Evolutionary conservation across 2,888 invertebrate genomes (phyloP), one percentile per base, ranked within the genome.

Genomic region (Pemphredon lugubris): DNA sequence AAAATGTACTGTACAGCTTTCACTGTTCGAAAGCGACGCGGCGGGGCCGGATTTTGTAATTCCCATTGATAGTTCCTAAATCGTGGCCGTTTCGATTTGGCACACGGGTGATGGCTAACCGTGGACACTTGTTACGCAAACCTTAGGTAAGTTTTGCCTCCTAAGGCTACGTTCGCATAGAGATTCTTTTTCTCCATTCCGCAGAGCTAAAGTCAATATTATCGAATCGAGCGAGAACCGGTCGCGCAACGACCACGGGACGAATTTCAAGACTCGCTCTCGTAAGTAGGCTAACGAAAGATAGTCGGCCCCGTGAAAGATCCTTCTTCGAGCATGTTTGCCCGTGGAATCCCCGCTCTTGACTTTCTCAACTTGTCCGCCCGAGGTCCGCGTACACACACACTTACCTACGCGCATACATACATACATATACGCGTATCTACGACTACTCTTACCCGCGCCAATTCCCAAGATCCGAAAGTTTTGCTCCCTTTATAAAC

Each of bases 221-320:
- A 70, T 70, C 61, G 59, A 75, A 71, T 67, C 37, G 55, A 44
- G 57, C 14, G 30, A 53, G 44, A 75, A 75, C 71, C 72, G 67
- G 74, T 75, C 61, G 54, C 14, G 44, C 14, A n/a, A 58, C 16
- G 55, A 45, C 32, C 32, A 11, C 40, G 44, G 20, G 55, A 66
- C 78, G 59, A 80, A 77, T 80, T 82, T 82, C 73, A 70, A 65
- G 51, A 47, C 59, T 39, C 59, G 65, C 69, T 81, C 61, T 67
- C 64, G 71, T 83, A 86, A 86, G 87, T 87, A 87, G 87, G 87
- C 84, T 86, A 87, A 84, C 86, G 74, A n/a, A n/a, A n/a, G n/a
- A n/a, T n/a, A n/a, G n/a, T n/a, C n/a, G n/a, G 81, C 76, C 81
- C 70, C 54, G 50, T 51, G 73, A 80, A 81, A 84, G 73, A 81